These are phyloP conservation scores for Caenorhabditis wallacei DNA, from an alignment of 2,888 invertebrate species.

Conservation along the genomic window DNA sequence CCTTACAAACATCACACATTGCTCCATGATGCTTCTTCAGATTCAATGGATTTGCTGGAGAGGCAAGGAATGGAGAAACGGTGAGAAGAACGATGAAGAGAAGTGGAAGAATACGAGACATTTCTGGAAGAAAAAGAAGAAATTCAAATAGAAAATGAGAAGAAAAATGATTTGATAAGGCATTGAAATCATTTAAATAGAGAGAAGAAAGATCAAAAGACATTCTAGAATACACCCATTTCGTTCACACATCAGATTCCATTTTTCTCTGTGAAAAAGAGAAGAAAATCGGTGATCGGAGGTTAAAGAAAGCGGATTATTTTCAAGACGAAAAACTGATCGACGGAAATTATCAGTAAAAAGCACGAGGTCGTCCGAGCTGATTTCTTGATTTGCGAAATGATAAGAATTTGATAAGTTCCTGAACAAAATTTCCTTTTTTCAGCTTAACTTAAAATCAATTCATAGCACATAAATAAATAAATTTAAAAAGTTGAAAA, in stretches of 20 bases:
- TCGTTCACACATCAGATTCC: slow-evolving; percentile 44
- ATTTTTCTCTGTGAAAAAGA: slow-evolving; percentile 20
- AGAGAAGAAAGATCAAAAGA: slow-evolving; percentile 32
- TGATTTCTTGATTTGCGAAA: slow-evolving; percentile 49
- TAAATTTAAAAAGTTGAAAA: no score
- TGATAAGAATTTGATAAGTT: no score
- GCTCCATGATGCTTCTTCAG: slow-evolving; percentile 65
- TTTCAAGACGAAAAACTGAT: not conserved
- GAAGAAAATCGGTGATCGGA: not conserved
- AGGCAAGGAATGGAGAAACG: slow-evolving; percentile 29
- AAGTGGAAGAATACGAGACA: slow-evolving; percentile 23
- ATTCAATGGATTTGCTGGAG: slow-evolving; percentile 53
- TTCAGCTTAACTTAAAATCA: no score
- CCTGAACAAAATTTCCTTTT: no score
- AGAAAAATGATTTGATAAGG: no score
- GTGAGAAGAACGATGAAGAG: slow-evolving; percentile 34
- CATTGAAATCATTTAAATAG: slow-evolving; percentile 1
- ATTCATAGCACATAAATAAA: not conserved
- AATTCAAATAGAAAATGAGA: no score
- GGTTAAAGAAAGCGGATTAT: slow-evolving; percentile 14
- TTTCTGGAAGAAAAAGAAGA: no score
- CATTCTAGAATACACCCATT: slow-evolving; percentile 26
- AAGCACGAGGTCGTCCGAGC: slow-evolving; percentile 16
- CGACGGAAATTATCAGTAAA: slow-evolving; percentile 19
- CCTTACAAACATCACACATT: slow-evolving; percentile 63